These are phyloP conservation scores for Oophaga pumilio DNA, from an alignment of 2,113 vertebrate genomes.

Conservation along the genomic window DNA sequence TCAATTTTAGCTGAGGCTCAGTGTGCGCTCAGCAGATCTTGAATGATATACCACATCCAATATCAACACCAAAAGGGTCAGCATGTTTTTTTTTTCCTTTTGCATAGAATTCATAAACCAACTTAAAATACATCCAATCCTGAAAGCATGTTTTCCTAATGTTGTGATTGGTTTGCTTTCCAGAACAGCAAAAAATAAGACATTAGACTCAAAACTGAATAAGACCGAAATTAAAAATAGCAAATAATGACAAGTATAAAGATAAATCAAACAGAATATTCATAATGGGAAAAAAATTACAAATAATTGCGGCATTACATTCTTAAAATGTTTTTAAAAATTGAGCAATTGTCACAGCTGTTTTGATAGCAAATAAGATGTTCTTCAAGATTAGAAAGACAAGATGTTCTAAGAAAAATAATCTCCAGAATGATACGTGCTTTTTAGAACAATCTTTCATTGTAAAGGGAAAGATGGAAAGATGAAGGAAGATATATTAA, in stretches of 20 bases:
- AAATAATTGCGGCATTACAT: too few relatives aligned
- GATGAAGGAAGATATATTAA: neutral
- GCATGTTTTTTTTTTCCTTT: conserved; percentile 65
- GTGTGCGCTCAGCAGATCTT: conserved; percentile 71
- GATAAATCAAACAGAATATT: too few relatives aligned
- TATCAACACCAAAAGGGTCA: conserved; percentile 75
- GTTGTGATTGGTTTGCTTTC: conserved; percentile 64
- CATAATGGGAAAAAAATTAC: too few relatives aligned
- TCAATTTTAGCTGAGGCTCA: conserved; percentile 78
- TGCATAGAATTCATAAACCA: conserved; percentile 68
- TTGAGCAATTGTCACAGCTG: neutral
- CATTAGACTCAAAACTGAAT: conserved; percentile 10
- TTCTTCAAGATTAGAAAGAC: neutral
- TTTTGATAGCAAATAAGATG: neutral
- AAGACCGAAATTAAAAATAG: neutral
- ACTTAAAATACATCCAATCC: conserved; percentile 67
- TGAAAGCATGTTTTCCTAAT: conserved; percentile 69
- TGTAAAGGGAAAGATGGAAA: neutral
- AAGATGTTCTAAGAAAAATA: neutral
- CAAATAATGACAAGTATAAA: neutral
- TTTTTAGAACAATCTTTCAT: neutral
- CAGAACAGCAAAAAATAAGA: conserved; percentile 20
- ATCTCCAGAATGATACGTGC: neutral
- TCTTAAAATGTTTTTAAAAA: too few relatives aligned
- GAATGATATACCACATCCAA: conserved; percentile 72